Percentiles rank a stretch among this genome's conserved stretches.
Evolutionary conservation across 2,888 invertebrate species (phyloP).

Genomic region (Cheilosia vernalis): DNA sequence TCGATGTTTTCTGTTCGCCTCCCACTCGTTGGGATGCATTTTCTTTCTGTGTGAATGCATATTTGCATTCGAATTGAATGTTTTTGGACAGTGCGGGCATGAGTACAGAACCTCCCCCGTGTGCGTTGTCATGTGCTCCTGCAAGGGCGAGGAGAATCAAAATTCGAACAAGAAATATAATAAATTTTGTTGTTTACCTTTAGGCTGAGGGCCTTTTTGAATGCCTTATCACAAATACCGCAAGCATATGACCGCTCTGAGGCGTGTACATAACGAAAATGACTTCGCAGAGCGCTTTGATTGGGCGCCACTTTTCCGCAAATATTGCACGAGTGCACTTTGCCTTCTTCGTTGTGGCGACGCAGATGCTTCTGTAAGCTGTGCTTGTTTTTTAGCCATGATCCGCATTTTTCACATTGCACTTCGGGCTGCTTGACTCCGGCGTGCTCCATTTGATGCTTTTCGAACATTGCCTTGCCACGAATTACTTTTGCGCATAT

Average conservation of each 20-base stretch:
- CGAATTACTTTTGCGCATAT: conserved; percentile 82
- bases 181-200: conserved; percentile 76
- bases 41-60: conserved; percentile 83
- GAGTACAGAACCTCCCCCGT: conserved; percentile 82
- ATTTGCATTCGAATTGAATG: conserved; percentile 83
- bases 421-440: conserved; percentile 80
- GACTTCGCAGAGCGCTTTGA: conserved; percentile 81
- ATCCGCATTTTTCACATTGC: conserved; percentile 81
- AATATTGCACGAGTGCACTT: conserved; percentile 79
- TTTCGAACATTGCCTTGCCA: conserved; percentile 81
- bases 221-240: conserved; percentile 81
- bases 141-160: conserved; percentile 14
- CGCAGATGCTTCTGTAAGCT: conserved; percentile 81
- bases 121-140: conserved; percentile 83
- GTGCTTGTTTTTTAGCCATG: conserved; percentile 82
- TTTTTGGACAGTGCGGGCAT: conserved; percentile 82
- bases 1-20: conserved; percentile 78
- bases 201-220: conserved; percentile 81
- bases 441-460: conserved; percentile 80
- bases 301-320: conserved; percentile 82
- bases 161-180: background rate
- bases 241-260: conserved; percentile 80
- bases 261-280: conserved; percentile 81
- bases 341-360: conserved; percentile 80
- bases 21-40: conserved; percentile 81